Conservation (phyloP, 2,888 invertebrate species). For the Autographa pulchrina region DNA sequence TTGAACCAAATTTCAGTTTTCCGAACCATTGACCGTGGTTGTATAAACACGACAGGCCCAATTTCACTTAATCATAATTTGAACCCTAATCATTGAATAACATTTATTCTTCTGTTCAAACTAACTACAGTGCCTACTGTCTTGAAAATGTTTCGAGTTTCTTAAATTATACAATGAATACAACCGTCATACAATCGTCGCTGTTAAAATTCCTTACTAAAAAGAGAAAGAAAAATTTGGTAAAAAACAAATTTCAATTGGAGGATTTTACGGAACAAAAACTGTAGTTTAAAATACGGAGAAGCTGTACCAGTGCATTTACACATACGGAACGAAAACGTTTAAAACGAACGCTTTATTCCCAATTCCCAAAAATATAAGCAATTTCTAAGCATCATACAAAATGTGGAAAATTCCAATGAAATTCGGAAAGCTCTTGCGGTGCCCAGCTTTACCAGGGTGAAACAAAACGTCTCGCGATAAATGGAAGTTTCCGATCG, state of each 20-base stretch:
- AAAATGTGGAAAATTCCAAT: neutral
- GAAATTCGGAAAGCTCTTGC: neutral
- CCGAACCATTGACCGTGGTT: constrained; percentile 43
- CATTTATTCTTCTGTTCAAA: constrained; percentile 26
- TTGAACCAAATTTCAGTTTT: constrained; percentile 43
- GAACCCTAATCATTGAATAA: constrained; percentile 40
- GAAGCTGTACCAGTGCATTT: neutral
- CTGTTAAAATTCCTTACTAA: neutral
- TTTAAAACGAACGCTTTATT: constrained; percentile 1
- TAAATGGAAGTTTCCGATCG: neutral
- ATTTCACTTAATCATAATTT: constrained; percentile 47
- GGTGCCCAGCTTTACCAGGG: neutral
- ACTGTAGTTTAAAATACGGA: neutral
- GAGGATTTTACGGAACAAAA: neutral
- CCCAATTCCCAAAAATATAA: neutral
- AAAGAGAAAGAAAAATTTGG: neutral
- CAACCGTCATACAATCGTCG: neutral
- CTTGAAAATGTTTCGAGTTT: neutral
- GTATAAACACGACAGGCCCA: constrained; percentile 47
- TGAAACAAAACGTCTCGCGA: constrained; percentile 1
- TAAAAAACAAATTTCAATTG: neutral
- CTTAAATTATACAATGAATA: neutral
- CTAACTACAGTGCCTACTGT: neutral
- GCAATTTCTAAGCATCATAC: constrained; percentile 6
- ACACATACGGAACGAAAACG: neutral